Evolutionary conservation across 2,888 invertebrate genomes (phyloP), one percentile per base, ranked within the genome.

Genomic region (Helicoverpa assulta): DNA sequence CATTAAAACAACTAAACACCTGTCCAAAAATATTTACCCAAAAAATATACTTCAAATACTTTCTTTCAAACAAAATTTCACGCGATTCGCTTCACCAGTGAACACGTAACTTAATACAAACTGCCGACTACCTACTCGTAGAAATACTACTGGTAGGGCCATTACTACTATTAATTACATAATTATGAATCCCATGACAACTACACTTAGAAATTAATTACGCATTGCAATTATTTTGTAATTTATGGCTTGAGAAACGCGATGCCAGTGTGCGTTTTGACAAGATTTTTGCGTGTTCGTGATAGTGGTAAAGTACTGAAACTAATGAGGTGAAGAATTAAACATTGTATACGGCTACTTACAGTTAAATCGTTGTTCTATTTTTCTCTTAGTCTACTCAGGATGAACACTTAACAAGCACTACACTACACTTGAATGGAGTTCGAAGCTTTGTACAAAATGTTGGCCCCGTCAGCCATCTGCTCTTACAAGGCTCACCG

Each of bases 141-240:
- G 40, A 14, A 62, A 21, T 40, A 18, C 18, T 50, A 7, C 37
- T 14, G 21, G 54, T 21, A 40, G 50, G 60, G 71, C 69, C 67
- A 76, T 69, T 70, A 65, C 37, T 61, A 7, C 51, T 33, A 71
- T 76, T 82, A 75, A 79, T 66, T 73, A 52, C 64, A 73, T 81
- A 82, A 79, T 82, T 81, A 79, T 43, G 52, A 66, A 26, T 58
- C 19, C 70, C 73, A 76, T 75, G 72, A 69, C 57, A 67, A 71
- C 67, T 76, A 60, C 70, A 57, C 68, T 40, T 59, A 57, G 53
- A 76, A 70, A 81, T 73, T 82, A 82, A 82, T 75, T 73, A 79
- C 53, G 50, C 18, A 65, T 70, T 52, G 70, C 69, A 77, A 81
- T 79, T 72, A 76, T 71, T 47, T 47, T 65, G 37, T 61, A 33